Base-by-base conservation (phyloP, 2,113 vertebrate species). In the Triplophysa siluroides region DNA sequence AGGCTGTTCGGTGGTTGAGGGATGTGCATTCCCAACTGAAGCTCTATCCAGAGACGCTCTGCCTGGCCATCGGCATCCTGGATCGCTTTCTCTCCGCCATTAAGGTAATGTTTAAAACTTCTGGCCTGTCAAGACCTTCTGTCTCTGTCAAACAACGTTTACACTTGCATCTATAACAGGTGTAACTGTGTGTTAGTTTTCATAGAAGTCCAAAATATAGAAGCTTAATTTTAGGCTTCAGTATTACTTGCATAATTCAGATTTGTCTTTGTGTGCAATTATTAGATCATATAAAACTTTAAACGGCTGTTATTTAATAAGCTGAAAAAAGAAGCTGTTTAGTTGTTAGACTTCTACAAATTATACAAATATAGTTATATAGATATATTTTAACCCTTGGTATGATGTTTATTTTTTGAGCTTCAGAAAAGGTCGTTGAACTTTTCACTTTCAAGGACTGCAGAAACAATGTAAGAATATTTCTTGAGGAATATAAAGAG, bases 31-130 rank as follows among this genome's bases (percentile, higher is more conserved):
- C 92, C 85, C 92, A 92, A 24, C 95, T 97, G 88, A 94, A 94
- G 88, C 95, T 99, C 86, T 97, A 99, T 90, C 98, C 98, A 92
- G 97, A 99, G 92, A 98, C 96, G 1, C 93, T 98, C 80, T 96
- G 94, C 90, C 90, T 98, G 87, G 95, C 97, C 83, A 93, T 98
- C 86, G 96, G 94, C 91, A 94, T 97, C 87, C 90, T 99, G 92
- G 98, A 99, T 88, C 94, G 97, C 86, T 99, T 99, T 93, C 94
- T 99, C 86, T 93, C 95, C 66, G 86, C 95, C 84, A 95, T 99
- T 76, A 99, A 98, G 96, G 97, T 99, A 94, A 56, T 19, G 23
- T 93, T 45, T 3, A 69, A 21, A 45, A 33, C 14, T 0, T 63
- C 56, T 23, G 41, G 8, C 29, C 8, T 8, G 6, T 52, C 65